Conservation (phyloP, 2,113 vertebrate genomes). For the Oncorhynchus gorbuscha region DNA sequence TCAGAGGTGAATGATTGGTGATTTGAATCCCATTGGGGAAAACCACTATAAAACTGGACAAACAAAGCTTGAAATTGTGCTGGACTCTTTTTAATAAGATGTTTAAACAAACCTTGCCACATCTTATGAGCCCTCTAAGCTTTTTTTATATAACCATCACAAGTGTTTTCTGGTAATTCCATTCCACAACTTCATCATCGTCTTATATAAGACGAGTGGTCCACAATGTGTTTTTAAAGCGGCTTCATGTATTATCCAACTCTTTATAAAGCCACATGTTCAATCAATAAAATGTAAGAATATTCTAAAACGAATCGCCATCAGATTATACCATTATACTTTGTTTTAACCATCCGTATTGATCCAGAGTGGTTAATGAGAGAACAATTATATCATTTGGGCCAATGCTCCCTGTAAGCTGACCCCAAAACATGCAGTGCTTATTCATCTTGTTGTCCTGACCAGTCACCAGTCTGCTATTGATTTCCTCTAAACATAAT, state of each 20-base stretch:
- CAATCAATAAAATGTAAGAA: slow-evolving; percentile 53
- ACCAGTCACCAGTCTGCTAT: slow-evolving; percentile 55
- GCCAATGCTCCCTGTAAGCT: slow-evolving; percentile 59
- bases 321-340: slow-evolving; percentile 61
- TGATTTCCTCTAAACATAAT: slow-evolving; percentile 71
- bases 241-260: no score
- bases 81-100: slow-evolving; percentile 51
- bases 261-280: slow-evolving; percentile 16
- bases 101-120: slow-evolving; percentile 47
- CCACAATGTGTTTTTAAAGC: no score
- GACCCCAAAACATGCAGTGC: slow-evolving; percentile 64
- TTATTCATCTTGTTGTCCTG: slow-evolving; percentile 61
- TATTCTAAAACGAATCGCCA: slow-evolving; percentile 40
- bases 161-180: no score
- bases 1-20: neutral
- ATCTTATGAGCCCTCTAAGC: no score
- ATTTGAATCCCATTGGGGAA: slow-evolving; percentile 26
- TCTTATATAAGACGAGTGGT: no score
- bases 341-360: slow-evolving; percentile 59
- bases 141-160: no score
- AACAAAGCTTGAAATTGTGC: slow-evolving; percentile 33
- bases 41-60: slow-evolving; percentile 37
- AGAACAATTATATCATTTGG: slow-evolving; percentile 70
- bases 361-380: slow-evolving; percentile 64
- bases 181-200: no score